Evolutionary conservation across 2,888 invertebrate species (phyloP).

Genomic region (Trimorus sp.): DNA sequence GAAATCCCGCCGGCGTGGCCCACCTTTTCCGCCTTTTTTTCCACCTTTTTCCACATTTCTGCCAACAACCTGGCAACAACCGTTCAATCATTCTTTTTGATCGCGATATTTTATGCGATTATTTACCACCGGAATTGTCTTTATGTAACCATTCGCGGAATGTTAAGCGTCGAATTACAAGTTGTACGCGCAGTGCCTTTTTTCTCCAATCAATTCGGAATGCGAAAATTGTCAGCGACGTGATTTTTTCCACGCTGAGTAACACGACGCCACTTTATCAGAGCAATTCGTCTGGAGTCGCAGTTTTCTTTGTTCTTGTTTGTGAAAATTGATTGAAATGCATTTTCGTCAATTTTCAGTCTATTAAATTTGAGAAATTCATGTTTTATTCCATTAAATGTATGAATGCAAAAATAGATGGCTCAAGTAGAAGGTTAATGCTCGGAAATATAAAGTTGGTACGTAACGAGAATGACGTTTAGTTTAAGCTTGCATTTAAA

Average conservation of each 20-base stretch:
- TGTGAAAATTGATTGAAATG: no score
- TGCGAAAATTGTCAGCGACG: constrained; percentile 47
- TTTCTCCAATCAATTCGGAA: constrained; percentile 54
- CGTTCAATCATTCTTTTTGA: constrained; percentile 30
- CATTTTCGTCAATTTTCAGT: no score
- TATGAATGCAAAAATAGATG: no score
- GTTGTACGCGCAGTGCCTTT: constrained; percentile 20
- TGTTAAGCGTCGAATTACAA: constrained; percentile 39
- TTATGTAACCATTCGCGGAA: constrained; percentile 49
- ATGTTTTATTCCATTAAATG: no score
- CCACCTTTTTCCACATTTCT: constrained; percentile 2
- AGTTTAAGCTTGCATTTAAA: no score
- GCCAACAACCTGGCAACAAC: neutral
- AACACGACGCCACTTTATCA: no score
- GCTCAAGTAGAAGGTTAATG: no score
- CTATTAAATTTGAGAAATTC: no score
- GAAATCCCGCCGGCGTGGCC: constrained; percentile 1
- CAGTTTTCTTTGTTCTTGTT: no score
- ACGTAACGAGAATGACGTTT: no score
- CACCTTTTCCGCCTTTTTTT: neutral
- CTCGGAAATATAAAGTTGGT: no score
- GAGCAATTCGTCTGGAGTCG: no score
- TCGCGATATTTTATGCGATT: constrained; percentile 11
- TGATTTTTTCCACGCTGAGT: constrained; percentile 29
- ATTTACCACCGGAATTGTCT: constrained; percentile 27